Base-by-base conservation (phyloP, 2,797 vertebrate species). In the Schizothorax lantsangensis region DNA sequence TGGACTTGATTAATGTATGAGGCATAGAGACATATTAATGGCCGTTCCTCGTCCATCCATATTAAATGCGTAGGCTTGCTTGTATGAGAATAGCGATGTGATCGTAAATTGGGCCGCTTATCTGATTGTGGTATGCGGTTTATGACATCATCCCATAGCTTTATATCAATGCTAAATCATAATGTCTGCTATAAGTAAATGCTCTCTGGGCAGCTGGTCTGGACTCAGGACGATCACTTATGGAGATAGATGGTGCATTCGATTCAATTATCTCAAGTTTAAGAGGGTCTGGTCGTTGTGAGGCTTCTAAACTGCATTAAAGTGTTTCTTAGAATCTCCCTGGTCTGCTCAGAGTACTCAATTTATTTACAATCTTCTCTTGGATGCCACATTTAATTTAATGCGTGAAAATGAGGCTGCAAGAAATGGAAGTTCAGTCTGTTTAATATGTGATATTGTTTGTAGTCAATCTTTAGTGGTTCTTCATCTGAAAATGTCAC, bases 81-180 rank as follows among this genome's bases (percentile, higher is more conserved):
- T 92, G 92, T 89, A 88, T 12, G 47, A 49, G 52, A 81, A 69
- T 9, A 49, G 36, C 15, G 11, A 36, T 83, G 85, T 83, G 88
- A 91, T 84, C 49, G 73, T 84, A 84, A 90, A 93, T 90, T 79
- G 84, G 86, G 78, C 88, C 21, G 75, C 89, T 95, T 94, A 94
- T 95, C 93, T 91, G 93, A 94, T 94, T 90, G 92, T 83, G 90
- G 92, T 88, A 38, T 89, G 36, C 88, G 89, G 88, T 93, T 91
- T 91, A 89, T 93, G 93, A 92, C 92, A 92, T 93, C 84, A 86
- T 73, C 68, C 12, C 21, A 49, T 73, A 59, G 26, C 78, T 79
- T 85, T 92, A 91, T 84, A 91, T 93, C 88, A 21, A 88, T 90
- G 89, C 87, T 86, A 93, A 92, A 93, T 93, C 92, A 88, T 81